phyloP scores from a whole-genome alignment of 2,888 invertebrate genomes.

The Cistogaster globosa region DNA sequence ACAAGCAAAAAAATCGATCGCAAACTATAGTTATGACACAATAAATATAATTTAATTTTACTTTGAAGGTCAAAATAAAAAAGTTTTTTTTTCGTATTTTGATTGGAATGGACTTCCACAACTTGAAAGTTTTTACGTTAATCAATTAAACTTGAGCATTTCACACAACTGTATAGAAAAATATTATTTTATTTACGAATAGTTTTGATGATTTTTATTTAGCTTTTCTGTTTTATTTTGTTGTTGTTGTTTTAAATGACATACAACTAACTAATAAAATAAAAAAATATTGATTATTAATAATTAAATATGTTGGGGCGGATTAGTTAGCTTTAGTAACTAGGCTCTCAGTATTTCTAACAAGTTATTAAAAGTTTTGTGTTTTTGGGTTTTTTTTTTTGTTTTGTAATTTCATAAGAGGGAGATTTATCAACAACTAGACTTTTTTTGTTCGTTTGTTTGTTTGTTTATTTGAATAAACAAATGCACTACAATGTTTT shows the following conservation, averaged over 20 bases:
- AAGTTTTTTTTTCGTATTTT: too few species aligned
- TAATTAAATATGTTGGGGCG: conserved; percentile 54
- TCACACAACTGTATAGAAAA: too few species aligned
- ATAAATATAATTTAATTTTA: too few species aligned
- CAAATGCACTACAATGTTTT: conserved; percentile 50
- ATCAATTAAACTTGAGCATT: too few species aligned
- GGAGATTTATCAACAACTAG: conserved; percentile 14
- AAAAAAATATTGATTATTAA: too few species aligned
- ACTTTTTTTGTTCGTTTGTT: neutral
- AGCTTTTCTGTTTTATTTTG: neutral
- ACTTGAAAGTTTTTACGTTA: too few species aligned
- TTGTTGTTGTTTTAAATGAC: neutral
- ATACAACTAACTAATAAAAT: too few species aligned
- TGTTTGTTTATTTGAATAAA: conserved; percentile 16
- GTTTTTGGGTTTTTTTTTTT: neutral
- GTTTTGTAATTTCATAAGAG: conserved; percentile 15
- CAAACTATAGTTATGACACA: neutral
- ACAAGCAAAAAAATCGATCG: conserved; percentile 43
- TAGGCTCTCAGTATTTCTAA: conserved; percentile 58
- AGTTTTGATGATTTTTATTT: neutral
- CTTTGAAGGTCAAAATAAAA: too few species aligned
- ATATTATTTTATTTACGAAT: neutral
- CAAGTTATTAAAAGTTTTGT: conserved; percentile 35
- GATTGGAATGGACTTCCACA: too few species aligned
- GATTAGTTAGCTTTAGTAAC: conserved; percentile 65